phyloP scores from a whole-genome alignment of 2,113 vertebrate species.

The Pseudorhombus dupliciocellatus region DNA sequence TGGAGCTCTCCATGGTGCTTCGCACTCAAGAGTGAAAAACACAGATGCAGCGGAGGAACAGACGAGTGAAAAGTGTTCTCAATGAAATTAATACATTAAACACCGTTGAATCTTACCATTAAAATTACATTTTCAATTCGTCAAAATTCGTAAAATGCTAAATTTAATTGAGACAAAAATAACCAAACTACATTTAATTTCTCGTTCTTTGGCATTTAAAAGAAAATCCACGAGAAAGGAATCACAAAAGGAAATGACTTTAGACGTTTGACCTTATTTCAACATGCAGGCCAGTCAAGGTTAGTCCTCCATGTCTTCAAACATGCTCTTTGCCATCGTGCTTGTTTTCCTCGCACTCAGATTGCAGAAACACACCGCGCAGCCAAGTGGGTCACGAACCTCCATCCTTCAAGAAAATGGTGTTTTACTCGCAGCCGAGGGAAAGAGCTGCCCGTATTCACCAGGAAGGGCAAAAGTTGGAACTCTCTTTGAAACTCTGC shows the following conservation, averaged over 20 bases:
- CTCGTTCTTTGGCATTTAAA: background rate
- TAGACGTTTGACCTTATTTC: slow-evolving; percentile 14
- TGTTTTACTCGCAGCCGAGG: slow-evolving; percentile 18
- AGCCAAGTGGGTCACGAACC: slow-evolving; percentile 71
- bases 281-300: slow-evolving; percentile 41
- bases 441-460: slow-evolving; percentile 53
- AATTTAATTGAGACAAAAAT: background rate
- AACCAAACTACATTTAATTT: background rate
- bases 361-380: slow-evolving; percentile 38
- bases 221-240: background rate
- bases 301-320: slow-evolving; percentile 46
- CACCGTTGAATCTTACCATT: background rate
- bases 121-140: background rate
- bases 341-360: slow-evolving; percentile 48
- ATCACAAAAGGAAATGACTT: slow-evolving; percentile 15
- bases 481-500: slow-evolving; percentile 90
- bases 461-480: slow-evolving; percentile 87
- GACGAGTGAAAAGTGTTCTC: background rate
- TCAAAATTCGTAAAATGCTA: background rate
- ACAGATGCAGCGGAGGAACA: background rate
- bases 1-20: slow-evolving; percentile 79
- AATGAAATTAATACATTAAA: background rate
- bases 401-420: slow-evolving; percentile 45
- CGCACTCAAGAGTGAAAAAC: background rate
- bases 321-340: slow-evolving; percentile 67